These are phyloP conservation scores for Microctenopoma steveboyesi DNA, from an alignment of 2,797 vertebrate genomes.

Conservation along the genomic window DNA sequence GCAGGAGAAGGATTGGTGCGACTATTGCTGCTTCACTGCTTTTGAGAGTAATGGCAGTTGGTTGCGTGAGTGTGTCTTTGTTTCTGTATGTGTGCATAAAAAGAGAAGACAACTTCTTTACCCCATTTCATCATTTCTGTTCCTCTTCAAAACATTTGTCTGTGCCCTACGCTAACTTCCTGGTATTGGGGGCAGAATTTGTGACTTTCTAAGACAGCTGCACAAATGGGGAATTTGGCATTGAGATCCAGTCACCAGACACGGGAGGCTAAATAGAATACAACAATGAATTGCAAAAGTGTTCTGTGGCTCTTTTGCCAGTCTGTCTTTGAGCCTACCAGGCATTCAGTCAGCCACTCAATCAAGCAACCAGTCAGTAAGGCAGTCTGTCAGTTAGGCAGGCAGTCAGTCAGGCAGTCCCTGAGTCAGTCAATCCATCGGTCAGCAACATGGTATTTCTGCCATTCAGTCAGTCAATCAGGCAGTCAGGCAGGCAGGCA, in stretches of 20 bases:
- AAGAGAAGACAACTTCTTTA: slow-evolving; percentile 48
- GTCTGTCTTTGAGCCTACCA: slow-evolving; percentile 8
- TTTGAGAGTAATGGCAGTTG: slow-evolving; percentile 23
- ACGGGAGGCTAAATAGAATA: slow-evolving; percentile 35
- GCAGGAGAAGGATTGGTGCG: slow-evolving; percentile 34
- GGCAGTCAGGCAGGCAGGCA: too few species aligned
- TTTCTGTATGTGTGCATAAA: slow-evolving; percentile 14
- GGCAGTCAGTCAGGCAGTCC: too few species aligned
- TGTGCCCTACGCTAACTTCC: slow-evolving; percentile 36
- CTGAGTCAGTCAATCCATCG: too few species aligned
- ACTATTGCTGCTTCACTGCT: slow-evolving; percentile 37
- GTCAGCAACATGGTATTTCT: too few species aligned
- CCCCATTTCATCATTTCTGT: slow-evolving; percentile 55
- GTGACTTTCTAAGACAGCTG: slow-evolving; percentile 6
- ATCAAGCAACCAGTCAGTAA: slow-evolving; percentile 15
- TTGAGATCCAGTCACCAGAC: slow-evolving; percentile 38
- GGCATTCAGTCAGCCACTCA: slow-evolving; percentile 6
- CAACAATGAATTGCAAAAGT: slow-evolving; percentile 27
- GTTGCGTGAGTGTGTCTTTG: background rate
- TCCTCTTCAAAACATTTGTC: slow-evolving; percentile 43
- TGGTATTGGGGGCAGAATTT: slow-evolving; percentile 33
- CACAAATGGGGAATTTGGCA: slow-evolving; percentile 27
- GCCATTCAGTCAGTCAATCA: too few species aligned
- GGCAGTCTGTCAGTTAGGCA: too few species aligned
- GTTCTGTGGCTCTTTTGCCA: background rate